These are phyloP conservation scores for Lepidocyrtoides sp. DNA, from an alignment of 2,888 invertebrate species.

Conservation along the genomic window DNA sequence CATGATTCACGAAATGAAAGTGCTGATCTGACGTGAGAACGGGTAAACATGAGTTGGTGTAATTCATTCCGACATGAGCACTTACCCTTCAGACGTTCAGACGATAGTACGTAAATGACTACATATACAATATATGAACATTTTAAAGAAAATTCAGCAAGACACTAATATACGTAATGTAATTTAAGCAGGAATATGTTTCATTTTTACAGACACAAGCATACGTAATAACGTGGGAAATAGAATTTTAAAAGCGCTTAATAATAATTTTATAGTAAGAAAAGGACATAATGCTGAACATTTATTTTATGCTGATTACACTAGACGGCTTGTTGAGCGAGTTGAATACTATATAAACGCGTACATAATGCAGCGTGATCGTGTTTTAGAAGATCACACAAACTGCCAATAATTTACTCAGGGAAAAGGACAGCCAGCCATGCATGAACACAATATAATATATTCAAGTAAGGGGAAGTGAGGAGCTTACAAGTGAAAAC, in stretches of 20 bases:
- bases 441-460: neutral
- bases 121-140: neutral
- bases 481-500: conserved; percentile 39
- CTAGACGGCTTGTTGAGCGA: conserved; percentile 5
- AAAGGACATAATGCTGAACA: conserved; percentile 1
- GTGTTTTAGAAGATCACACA: neutral
- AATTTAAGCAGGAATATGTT: neutral
- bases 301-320: conserved; percentile 66
- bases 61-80: neutral
- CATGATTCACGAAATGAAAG: conserved; percentile 66
- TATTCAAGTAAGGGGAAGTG: neutral
- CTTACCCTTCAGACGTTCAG: neutral
- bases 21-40: conserved; percentile 26
- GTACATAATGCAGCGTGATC: neutral
- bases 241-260: neutral
- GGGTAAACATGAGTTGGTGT: neutral
- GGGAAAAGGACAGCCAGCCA: conserved; percentile 44
- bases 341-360: neutral
- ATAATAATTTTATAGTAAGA: neutral
- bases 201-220: conserved; percentile 7
- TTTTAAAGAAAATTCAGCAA: neutral
- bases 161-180: neutral
- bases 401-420: conserved; percentile 21
- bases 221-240: conserved; percentile 61
- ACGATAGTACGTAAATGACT: too few species aligned